Percentiles rank a stretch among this genome's conserved stretches.
Evolutionary conservation across 1,140 invertebrate species (phyloP).

Genomic region (Drosophila kurseongensis): DNA sequence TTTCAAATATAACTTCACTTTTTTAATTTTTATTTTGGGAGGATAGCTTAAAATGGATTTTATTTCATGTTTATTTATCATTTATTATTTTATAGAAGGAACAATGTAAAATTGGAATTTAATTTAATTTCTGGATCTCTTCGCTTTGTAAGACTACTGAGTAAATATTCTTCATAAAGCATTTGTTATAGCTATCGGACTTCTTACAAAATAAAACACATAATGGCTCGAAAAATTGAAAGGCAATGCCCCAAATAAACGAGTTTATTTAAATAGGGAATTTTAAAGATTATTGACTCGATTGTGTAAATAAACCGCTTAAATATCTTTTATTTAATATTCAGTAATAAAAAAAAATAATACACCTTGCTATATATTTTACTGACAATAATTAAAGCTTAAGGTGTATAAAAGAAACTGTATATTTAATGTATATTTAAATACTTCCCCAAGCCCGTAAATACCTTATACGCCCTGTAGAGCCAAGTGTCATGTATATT

Average conservation of each 20-base stretch:
- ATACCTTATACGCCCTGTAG: too few species aligned
- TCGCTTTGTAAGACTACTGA: neutral
- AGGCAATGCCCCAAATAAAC: neutral
- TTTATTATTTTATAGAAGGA: neutral
- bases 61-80: neutral
- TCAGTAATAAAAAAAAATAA: neutral
- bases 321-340: neutral
- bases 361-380: too few species aligned
- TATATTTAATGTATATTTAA: neutral
- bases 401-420: too few species aligned
- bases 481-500: neutral
- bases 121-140: neutral
- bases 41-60: neutral
- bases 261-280: neutral
- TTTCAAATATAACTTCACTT: neutral
- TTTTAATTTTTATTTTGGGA: neutral
- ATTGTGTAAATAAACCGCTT: neutral
- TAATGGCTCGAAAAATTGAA: neutral
- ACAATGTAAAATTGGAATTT: neutral
- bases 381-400: too few species aligned
- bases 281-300: neutral
- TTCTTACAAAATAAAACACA: too few species aligned
- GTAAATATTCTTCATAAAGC: neutral
- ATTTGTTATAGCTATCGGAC: too few species aligned
- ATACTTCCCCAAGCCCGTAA: too few species aligned